These are phyloP conservation scores for Caenorhabditis briggsae DNA, from an alignment of 1,140 invertebrate species.

Conservation along the genomic window DNA sequence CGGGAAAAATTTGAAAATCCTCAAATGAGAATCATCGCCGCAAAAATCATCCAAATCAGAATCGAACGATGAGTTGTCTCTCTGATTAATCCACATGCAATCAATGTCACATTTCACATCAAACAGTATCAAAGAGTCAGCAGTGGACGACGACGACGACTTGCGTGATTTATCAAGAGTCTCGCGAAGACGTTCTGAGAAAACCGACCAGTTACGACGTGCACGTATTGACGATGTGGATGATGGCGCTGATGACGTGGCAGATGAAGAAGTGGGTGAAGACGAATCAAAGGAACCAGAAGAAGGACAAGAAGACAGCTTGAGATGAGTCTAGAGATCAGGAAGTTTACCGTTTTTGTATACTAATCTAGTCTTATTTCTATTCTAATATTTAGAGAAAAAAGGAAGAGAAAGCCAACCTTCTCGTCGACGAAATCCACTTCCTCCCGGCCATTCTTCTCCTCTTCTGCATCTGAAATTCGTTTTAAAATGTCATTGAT, in stretches of 20 bases:
- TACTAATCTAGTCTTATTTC: neutral
- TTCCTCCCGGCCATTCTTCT: neutral
- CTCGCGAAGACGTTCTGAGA: constrained; percentile 43
- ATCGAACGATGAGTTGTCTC: constrained; percentile 16
- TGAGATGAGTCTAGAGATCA: constrained; percentile 28
- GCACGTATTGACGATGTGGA: constrained; percentile 46
- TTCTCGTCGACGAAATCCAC: constrained; percentile 42
- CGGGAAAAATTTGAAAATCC: constrained; percentile 38
- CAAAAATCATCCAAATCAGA: neutral
- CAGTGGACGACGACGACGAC: neutral
- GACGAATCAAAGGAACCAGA: constrained; percentile 6
- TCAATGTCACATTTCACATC: constrained; percentile 39
- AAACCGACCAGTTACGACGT: constrained; percentile 55
- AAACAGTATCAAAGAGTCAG: constrained; percentile 34
- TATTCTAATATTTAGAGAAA: too few relatives aligned
- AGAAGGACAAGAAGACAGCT: constrained; percentile 32
- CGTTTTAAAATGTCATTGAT: too few relatives aligned
- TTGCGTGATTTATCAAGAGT: constrained; percentile 13
- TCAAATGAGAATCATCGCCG: neutral
- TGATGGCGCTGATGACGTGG: neutral
- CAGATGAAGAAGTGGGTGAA: neutral
- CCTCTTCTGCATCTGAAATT: constrained; percentile 5
- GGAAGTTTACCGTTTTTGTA: neutral
- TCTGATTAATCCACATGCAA: constrained; percentile 41
- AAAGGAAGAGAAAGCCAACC: neutral